These are phyloP conservation scores for Chymomyza caudatula DNA, from an alignment of 2,888 invertebrate genomes.

Conservation along the genomic window DNA sequence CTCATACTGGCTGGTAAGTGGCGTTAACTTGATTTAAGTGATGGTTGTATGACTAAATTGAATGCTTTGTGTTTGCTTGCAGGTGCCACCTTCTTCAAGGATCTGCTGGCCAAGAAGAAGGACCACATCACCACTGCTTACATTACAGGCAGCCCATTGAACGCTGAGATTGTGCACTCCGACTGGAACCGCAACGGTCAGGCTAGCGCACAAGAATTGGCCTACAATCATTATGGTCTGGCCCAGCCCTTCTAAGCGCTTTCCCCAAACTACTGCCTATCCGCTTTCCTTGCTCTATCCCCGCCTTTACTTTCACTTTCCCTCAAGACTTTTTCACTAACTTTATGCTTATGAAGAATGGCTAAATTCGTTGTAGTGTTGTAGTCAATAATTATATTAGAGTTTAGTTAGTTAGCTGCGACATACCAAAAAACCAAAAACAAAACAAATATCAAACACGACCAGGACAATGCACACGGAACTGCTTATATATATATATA, in stretches of 20 bases:
- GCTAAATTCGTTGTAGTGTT: slow-evolving; percentile 66
- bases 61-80: not conserved
- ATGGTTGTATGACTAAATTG: no score
- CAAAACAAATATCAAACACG: slow-evolving; percentile 23
- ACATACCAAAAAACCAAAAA: slow-evolving; percentile 67
- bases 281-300: not conserved
- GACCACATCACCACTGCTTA: slow-evolving; percentile 78
- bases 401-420: slow-evolving; percentile 73
- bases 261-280: slow-evolving; percentile 1
- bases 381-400: slow-evolving; percentile 70
- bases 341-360: slow-evolving; percentile 47
- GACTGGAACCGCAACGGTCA: slow-evolving; percentile 78
- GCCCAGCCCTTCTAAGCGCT: slow-evolving; percentile 75
- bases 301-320: not conserved
- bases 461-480: slow-evolving; percentile 62
- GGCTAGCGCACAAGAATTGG: slow-evolving; percentile 76
- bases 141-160: slow-evolving; percentile 77
- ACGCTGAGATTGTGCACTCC: slow-evolving; percentile 78
- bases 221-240: slow-evolving; percentile 77
- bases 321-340: not conserved
- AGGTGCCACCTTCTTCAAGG: slow-evolving; percentile 78
- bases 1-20: slow-evolving; percentile 81
- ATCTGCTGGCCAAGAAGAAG: slow-evolving; percentile 78
- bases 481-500: slow-evolving; percentile 26
- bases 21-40: no score